Conservation (phyloP, 2,113 vertebrate species). For the Rhegmatorhina hoffmannsi region DNA sequence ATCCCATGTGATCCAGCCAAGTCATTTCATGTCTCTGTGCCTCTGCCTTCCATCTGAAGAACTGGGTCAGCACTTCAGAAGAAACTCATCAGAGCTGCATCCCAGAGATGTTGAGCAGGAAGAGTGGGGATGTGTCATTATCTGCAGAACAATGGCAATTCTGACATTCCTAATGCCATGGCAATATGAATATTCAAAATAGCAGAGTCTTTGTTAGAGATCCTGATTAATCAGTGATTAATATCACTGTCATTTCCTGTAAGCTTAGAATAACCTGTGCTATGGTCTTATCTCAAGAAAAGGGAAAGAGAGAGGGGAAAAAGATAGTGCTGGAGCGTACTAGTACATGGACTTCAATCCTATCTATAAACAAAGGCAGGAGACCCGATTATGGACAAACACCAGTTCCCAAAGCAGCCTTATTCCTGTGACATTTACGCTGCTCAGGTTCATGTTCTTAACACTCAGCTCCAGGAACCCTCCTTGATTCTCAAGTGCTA, state of each 20-base stretch:
- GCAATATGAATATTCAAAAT: slow-evolving; percentile 39
- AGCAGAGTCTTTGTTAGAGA: slow-evolving; percentile 28
- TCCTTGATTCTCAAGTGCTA: background rate
- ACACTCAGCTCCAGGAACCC: background rate
- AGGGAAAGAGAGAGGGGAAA: background rate
- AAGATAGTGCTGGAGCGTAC: background rate
- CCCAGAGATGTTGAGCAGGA: background rate
- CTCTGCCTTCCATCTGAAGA: background rate
- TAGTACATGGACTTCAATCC: fast-evolving
- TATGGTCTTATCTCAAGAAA: slow-evolving; percentile 11
- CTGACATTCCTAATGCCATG: slow-evolving; percentile 19
- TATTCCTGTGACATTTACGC: background rate
- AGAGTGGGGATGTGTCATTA: background rate
- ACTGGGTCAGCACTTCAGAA: background rate
- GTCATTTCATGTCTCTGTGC: slow-evolving; percentile 42
- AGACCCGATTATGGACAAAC: background rate
- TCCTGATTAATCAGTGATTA: slow-evolving; percentile 45
- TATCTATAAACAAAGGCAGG: background rate
- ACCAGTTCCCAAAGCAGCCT: background rate
- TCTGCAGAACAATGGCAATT: background rate
- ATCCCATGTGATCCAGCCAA: slow-evolving; percentile 34
- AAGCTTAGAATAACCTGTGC: slow-evolving; percentile 10
- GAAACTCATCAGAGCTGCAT: background rate
- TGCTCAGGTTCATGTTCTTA: slow-evolving; percentile 13
- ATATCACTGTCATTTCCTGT: slow-evolving; percentile 18